Conservation (phyloP, 2,797 vertebrate species). For the Pelochelys cantorii region DNA sequence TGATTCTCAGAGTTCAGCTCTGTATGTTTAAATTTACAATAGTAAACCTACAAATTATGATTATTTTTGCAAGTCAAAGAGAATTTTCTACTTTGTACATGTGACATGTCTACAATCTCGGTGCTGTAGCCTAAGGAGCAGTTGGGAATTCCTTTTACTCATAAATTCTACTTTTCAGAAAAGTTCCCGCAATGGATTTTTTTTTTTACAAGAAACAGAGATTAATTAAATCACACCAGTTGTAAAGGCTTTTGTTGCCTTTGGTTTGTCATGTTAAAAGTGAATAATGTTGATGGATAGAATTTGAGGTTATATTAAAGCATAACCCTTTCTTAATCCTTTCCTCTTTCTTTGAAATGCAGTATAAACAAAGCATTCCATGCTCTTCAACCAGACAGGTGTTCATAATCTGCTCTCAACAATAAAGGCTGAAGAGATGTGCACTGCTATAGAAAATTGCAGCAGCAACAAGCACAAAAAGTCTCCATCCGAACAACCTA, state of each 20-base stretch:
- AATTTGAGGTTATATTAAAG: slow-evolving; percentile 26
- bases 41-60: not conserved
- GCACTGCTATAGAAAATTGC: not conserved
- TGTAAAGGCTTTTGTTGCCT: slow-evolving; percentile 35
- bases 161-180: slow-evolving; percentile 31
- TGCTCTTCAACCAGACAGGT: slow-evolving; percentile 27
- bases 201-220: slow-evolving; percentile 34
- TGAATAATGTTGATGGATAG: not conserved
- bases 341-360: slow-evolving; percentile 50
- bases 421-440: not conserved
- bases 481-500: not conserved
- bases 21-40: not conserved
- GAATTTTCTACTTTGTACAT: not conserved
- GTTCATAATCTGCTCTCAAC: slow-evolving; percentile 19
- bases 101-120: not conserved
- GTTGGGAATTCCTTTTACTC: slow-evolving; percentile 33
- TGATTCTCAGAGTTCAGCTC: not conserved
- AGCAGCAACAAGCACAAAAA: not conserved
- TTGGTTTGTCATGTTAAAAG: slow-evolving; percentile 24
- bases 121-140: not conserved
- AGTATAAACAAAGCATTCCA: slow-evolving; percentile 38
- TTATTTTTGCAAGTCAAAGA: not conserved
- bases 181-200: not conserved
- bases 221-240: slow-evolving; percentile 27
- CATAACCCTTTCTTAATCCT: slow-evolving; percentile 27